Evolutionary conservation across 1,140 invertebrate species (phyloP), one percentile per base, ranked within the genome.

Genomic region (Samia ricini): DNA sequence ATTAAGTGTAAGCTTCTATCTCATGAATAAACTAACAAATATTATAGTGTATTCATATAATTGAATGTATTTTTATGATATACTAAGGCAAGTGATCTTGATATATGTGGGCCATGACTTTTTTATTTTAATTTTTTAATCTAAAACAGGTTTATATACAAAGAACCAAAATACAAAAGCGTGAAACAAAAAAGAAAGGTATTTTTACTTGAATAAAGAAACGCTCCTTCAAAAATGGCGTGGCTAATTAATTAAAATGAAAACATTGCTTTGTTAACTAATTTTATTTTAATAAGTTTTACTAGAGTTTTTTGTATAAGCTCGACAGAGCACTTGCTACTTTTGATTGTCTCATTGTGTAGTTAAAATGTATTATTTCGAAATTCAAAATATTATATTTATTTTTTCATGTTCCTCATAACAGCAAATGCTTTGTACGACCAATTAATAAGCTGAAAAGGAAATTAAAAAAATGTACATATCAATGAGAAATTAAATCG

Each of bases 401-500:
- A 87, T 74, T 85, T 89, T 68, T 89, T 89, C 78, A 82, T 83
- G 42, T 88, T 88, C 23, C 85, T 85, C 79, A 89, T 85, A n/a
- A 89, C 82, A 50, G 87, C 87, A 64, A 89, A 89, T 0, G 81
- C 84, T 75, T 89, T 89, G 60, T 89, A 89, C 6, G 87, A 74
- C 87, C 87, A 89, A 72, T 89, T 89, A 67, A 89, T 89, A 23
- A 89, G 78, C 86, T 89, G 84, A 59, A 89, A 89, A 50, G 60
- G 64, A 72, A 61, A 65, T 20, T 26, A 12, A 15, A 1, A 42
- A 42, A 3, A 12, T 4, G 12, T 42, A 42, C 33, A 4, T 42
- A 15, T 12, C 12, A 42, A 42, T 42, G 10, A 42, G 10, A 15
- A 15, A 42, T 15, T 42, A 12, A 42, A 42, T 29, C 10, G n/a